Conservation (phyloP, 1,140 invertebrate genomes). For the Cyphomyrmex costatus region DNA sequence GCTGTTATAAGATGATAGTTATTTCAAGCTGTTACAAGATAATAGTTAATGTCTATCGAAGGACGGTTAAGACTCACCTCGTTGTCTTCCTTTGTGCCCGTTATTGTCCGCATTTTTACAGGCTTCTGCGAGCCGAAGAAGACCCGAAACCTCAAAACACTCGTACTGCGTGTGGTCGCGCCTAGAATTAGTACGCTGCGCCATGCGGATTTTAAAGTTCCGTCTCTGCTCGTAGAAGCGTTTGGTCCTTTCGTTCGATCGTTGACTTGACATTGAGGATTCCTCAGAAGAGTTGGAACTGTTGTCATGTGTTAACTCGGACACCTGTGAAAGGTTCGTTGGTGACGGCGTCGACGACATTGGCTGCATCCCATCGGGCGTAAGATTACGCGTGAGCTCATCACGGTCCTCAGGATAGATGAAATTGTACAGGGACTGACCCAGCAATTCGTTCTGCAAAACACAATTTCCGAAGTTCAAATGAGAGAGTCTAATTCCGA, state of each 20-base stretch:
- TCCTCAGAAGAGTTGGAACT: conserved; percentile 83
- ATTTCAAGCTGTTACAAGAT: neutral
- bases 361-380: conserved; percentile 84
- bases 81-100: conserved; percentile 67
- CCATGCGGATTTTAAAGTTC: conserved; percentile 88
- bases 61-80: conserved; percentile 71
- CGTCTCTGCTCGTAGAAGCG: conserved; percentile 83
- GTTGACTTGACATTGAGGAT: conserved; percentile 81
- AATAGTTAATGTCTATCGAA: neutral
- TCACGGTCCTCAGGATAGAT: conserved; percentile 93
- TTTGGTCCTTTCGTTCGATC: conserved; percentile 76
- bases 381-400: conserved; percentile 90
- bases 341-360: conserved; percentile 78
- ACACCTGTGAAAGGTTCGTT: conserved; percentile 77
- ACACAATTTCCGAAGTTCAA: conserved; percentile 24
- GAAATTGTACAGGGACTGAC: conserved; percentile 93
- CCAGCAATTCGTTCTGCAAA: conserved; percentile 93
- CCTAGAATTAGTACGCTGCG: conserved; percentile 86
- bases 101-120: conserved; percentile 72
- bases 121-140: conserved; percentile 83
- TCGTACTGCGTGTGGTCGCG: conserved; percentile 88
- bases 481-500: neutral
- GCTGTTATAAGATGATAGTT: neutral
- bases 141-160: conserved; percentile 87
- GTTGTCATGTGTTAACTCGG: conserved; percentile 81